Conservation (phyloP, 2,113 vertebrate species). For the Lampris megalopsis region DNA sequence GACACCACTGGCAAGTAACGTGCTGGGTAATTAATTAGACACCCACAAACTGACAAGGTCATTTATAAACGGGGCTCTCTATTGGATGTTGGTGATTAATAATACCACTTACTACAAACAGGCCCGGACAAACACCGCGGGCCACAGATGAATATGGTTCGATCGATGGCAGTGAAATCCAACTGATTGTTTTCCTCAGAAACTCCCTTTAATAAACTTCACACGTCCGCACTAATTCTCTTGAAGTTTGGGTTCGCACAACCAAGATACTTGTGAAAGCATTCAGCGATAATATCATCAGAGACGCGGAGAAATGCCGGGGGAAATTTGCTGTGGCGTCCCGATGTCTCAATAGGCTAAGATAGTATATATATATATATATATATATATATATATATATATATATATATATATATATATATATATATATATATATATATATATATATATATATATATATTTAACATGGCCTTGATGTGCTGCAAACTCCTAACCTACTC, state of each 20-base stretch:
- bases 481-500: too few species aligned
- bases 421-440: too few species aligned
- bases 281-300: not conserved
- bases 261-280: too few species aligned
- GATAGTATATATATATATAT: too few species aligned
- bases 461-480: too few species aligned
- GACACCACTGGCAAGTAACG: not conserved
- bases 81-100: constrained; percentile 40
- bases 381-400: too few species aligned
- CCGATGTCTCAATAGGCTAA: not conserved
- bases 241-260: too few species aligned
- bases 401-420: too few species aligned
- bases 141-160: not conserved
- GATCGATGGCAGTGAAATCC: not conserved
- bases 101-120: constrained; percentile 18
- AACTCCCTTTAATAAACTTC: constrained; percentile 8
- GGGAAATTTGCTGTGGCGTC: not conserved
- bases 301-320: not conserved
- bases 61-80: constrained; percentile 31
- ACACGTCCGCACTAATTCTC: not conserved
- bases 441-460: too few species aligned
- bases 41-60: constrained; percentile 4
- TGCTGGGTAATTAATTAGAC: constrained; percentile 52
- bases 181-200: constrained; percentile 14
- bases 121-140: constrained; percentile 6